Conservation (phyloP, 2,113 vertebrate genomes). For the Hydropotes inermis region DNA sequence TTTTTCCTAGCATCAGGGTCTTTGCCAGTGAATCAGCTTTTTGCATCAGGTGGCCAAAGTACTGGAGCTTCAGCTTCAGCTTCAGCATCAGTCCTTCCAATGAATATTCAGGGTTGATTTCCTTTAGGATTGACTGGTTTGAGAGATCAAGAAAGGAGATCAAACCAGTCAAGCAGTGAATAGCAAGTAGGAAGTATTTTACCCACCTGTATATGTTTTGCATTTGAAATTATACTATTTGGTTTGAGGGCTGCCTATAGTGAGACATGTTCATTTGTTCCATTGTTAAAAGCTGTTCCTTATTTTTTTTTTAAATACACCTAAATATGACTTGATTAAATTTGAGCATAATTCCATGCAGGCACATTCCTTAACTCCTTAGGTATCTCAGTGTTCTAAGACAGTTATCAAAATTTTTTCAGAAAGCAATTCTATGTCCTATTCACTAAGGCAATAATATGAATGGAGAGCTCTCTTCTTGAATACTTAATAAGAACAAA, state of each 20-base stretch:
- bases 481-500: background rate
- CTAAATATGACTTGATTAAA: background rate
- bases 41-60: background rate
- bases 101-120: background rate
- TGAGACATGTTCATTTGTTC: background rate
- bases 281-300: background rate
- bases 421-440: conserved; percentile 10
- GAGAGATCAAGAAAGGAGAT: background rate
- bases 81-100: background rate
- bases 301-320: background rate
- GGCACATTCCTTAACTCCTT: background rate
- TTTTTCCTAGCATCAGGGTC: background rate
- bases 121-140: background rate
- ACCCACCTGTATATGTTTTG: background rate
- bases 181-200: background rate
- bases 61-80: background rate
- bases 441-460: background rate
- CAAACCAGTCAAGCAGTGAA: background rate
- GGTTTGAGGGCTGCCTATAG: background rate
- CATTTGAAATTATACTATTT: background rate
- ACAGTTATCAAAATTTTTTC: background rate
- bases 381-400: background rate
- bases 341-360: background rate
- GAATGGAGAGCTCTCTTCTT: background rate
- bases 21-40: background rate